Evolutionary conservation across 2,113 vertebrate species (phyloP), one percentile per base, ranked within the genome.

Genomic region (Istiophorus platypterus): DNA sequence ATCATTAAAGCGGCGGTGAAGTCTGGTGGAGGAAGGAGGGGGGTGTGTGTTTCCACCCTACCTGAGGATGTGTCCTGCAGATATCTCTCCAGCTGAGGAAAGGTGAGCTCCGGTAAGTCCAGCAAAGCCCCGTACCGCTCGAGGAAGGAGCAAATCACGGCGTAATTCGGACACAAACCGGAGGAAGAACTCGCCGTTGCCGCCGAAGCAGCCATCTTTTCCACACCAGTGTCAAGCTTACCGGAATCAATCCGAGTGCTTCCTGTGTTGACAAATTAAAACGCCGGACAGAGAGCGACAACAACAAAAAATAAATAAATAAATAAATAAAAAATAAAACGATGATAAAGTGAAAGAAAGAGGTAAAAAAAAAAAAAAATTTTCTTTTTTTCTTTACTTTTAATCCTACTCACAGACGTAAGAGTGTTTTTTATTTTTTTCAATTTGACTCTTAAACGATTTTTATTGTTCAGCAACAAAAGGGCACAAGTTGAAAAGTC

Each of bases 121-220:
- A 99, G 80, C 86, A 96, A 82, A 34, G 95, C 94, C 61, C 97
- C 98, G 85, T 98, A 99, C 3, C 97, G 96, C 91, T 99, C 98
- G 84, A 99, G 81, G 76, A 99, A 99, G 6, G 97, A 99, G 90
- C 98, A 99, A 78, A 99, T 96, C 39, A 97, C 97, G 85, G 98
- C 97, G 93, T 98, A 99, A 95, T 96, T 97, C 64, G 98, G 97
- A 94, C 96, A 97, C 66, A 97, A 95, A 85, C 95, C 96, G 58
- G 96, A 94, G 92, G 92, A 92, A 94, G 89, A 92, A 93, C 78
- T 94, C 95, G 92, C 93, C 80, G 94, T 94, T 92, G 94, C 95
- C 94, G 95, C 95, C 94, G 95, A 93, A 91, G 95, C 95, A 95
- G 95, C 94, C 95, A 96, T 96, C 92, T 96, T 94, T 95, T 93